A percentile compares a stretch with the other conserved stretches of the same genome.
These are phyloP conservation scores for Acrobeloides nanus DNA, from an alignment of 2,888 invertebrate species.

Conservation along the genomic window DNA sequence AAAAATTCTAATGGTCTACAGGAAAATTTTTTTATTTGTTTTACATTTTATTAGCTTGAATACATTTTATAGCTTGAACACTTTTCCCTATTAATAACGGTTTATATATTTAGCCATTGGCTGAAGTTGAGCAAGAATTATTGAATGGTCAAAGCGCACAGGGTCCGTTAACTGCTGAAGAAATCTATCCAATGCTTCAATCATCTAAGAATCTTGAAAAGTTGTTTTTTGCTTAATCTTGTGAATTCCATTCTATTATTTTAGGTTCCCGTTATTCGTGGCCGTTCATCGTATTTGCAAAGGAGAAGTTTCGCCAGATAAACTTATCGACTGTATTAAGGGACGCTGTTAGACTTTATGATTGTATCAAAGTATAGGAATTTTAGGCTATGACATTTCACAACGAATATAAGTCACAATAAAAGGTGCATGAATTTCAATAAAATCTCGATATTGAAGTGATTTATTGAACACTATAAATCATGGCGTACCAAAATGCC, in stretches of 20 bases:
- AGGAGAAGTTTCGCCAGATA: slow-evolving; percentile 56
- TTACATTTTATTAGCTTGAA: too few species aligned
- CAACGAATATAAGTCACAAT: too few species aligned
- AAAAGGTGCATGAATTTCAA: too few species aligned
- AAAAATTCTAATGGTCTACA: not conserved
- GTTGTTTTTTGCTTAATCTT: slow-evolving; percentile 10
- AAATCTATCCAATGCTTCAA: slow-evolving; percentile 90
- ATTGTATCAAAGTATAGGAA: too few species aligned
- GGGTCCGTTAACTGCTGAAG: slow-evolving; percentile 92
- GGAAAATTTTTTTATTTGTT: too few species aligned
- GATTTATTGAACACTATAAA: too few species aligned
- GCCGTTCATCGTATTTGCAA: slow-evolving; percentile 87
- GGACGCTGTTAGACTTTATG: too few species aligned
- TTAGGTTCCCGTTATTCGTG: slow-evolving; percentile 87
- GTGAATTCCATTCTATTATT: not conserved
- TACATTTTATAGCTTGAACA: too few species aligned
- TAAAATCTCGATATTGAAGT: too few species aligned
- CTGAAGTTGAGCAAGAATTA: slow-evolving; percentile 83
- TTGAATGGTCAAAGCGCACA: slow-evolving; percentile 95
- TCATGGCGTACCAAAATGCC: too few species aligned
- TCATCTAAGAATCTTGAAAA: slow-evolving; percentile 15
- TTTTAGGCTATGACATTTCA: too few species aligned
- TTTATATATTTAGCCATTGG: slow-evolving; percentile 63
- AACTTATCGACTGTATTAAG: slow-evolving; percentile 33
- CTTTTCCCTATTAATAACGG: not conserved